phyloP scores from a whole-genome alignment of 2,113 vertebrate genomes.

The Lipophrys pholis region DNA sequence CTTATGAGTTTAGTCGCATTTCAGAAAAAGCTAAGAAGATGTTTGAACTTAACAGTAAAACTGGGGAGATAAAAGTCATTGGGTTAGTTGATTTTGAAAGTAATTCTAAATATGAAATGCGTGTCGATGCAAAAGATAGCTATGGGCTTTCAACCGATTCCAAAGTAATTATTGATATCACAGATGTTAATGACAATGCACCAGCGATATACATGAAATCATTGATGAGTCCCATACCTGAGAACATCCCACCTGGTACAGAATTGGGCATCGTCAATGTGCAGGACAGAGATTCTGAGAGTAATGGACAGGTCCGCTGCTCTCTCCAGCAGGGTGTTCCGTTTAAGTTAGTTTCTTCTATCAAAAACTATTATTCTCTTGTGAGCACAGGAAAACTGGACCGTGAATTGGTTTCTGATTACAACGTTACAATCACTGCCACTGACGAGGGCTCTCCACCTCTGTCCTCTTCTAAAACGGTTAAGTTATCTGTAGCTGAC shows the following conservation, averaged over 20 bases:
- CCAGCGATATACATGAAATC: slow-evolving; percentile 9
- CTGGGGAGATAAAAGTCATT: neutral
- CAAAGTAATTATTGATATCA: slow-evolving; percentile 1
- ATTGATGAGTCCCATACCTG: neutral
- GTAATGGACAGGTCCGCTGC: slow-evolving; percentile 79
- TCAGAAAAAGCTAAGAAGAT: slow-evolving; percentile 28
- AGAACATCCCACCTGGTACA: slow-evolving; percentile 61
- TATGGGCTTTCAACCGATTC: neutral
- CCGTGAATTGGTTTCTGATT: slow-evolving; percentile 70
- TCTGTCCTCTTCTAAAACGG: slow-evolving; percentile 68
- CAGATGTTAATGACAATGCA: slow-evolving; percentile 6
- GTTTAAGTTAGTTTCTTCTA: slow-evolving; percentile 81
- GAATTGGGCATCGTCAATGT: slow-evolving; percentile 83
- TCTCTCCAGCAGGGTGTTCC: slow-evolving; percentile 71
- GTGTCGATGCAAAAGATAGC: neutral
- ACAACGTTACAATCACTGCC: slow-evolving; percentile 74
- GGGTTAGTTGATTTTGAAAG: neutral
- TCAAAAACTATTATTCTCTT: slow-evolving; percentile 77
- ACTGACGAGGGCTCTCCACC: slow-evolving; percentile 79
- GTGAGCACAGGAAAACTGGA: slow-evolving; percentile 67
- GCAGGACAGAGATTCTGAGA: slow-evolving; percentile 81
- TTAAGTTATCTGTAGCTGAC: slow-evolving; percentile 20
- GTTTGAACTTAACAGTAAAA: slow-evolving; percentile 45
- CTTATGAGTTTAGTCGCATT: slow-evolving; percentile 51
- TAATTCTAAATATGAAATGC: neutral